phyloP scores from a whole-genome alignment of 2,888 invertebrate species.

The Parthenolecanium corni region DNA sequence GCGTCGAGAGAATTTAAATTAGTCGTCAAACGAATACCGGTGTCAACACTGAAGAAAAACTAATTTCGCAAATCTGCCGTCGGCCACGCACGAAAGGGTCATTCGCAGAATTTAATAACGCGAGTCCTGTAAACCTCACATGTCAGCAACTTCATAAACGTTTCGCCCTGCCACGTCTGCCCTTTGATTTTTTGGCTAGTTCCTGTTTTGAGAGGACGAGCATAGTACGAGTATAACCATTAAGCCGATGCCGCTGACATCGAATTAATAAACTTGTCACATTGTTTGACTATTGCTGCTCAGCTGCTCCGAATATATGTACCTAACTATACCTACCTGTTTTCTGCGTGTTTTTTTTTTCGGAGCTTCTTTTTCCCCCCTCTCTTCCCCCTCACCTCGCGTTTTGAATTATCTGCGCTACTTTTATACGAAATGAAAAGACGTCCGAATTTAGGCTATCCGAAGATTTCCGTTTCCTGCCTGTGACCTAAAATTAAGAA shows the following conservation, averaged over 20 bases:
- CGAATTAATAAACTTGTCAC: constrained; percentile 15
- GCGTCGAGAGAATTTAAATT: no score
- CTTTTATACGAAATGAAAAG: no score
- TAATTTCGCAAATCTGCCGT: neutral
- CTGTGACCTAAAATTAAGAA: no score
- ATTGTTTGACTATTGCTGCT: neutral
- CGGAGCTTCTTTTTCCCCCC: no score
- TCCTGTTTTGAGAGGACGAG: neutral
- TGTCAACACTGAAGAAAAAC: neutral
- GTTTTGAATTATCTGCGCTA: no score
- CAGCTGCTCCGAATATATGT: no score
- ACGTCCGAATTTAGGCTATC: no score
- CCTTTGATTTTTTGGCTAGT: neutral
- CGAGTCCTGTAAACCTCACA: constrained; percentile 9
- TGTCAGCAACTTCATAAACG: neutral
- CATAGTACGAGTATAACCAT: no score
- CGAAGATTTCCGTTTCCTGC: no score
- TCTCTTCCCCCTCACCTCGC: no score
- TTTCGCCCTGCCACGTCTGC: neutral
- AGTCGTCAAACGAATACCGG: neutral
- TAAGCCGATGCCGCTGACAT: neutral
- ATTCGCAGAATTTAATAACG: constrained; percentile 9
- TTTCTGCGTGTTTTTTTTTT: no score
- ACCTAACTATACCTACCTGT: no score
- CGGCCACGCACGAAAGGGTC: neutral